These are phyloP conservation scores for Hydrozoanthus gracilis DNA, from an alignment of 92 coral and sea anemone genomes.

Conservation along the genomic window DNA sequence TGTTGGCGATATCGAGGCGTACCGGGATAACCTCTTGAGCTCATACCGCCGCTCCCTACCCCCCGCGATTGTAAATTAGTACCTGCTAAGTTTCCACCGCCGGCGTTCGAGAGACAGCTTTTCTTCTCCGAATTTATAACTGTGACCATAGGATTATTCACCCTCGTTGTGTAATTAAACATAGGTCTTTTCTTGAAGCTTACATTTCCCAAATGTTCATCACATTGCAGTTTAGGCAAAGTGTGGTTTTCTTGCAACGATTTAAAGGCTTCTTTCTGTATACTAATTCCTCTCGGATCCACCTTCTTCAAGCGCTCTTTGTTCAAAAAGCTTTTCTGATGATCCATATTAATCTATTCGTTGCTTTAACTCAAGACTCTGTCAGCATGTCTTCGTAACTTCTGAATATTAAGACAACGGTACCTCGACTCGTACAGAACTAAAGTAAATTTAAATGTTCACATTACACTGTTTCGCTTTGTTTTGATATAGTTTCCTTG, in stretches of 20 bases:
- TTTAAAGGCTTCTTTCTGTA: too few species aligned
- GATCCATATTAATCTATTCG: slow-evolving; percentile 10
- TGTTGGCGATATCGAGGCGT: too few species aligned
- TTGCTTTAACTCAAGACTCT: neutral
- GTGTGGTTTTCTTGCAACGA: neutral
- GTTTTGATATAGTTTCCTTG: slow-evolving; percentile 24
- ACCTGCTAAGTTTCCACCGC: too few species aligned
- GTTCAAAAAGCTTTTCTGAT: slow-evolving; percentile 27
- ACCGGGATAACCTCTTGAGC: too few species aligned
- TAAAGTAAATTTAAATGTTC: neutral
- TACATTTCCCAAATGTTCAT: too few species aligned
- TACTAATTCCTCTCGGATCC: neutral
- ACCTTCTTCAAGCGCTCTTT: neutral
- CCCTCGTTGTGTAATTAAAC: too few species aligned
- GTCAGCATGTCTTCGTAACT: neutral
- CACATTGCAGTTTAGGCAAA: neutral
- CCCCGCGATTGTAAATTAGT: too few species aligned
- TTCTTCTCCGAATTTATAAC: too few species aligned
- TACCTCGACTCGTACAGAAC: neutral
- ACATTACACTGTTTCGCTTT: neutral
- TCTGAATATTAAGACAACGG: neutral
- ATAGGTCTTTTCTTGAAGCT: too few species aligned
- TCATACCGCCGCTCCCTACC: too few species aligned
- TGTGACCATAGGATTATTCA: too few species aligned
- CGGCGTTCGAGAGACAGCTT: too few species aligned